Evolutionary conservation across 2,797 vertebrate genomes (phyloP), one percentile per base, ranked within the genome.

Genomic region (Serranus cabrilla): DNA sequence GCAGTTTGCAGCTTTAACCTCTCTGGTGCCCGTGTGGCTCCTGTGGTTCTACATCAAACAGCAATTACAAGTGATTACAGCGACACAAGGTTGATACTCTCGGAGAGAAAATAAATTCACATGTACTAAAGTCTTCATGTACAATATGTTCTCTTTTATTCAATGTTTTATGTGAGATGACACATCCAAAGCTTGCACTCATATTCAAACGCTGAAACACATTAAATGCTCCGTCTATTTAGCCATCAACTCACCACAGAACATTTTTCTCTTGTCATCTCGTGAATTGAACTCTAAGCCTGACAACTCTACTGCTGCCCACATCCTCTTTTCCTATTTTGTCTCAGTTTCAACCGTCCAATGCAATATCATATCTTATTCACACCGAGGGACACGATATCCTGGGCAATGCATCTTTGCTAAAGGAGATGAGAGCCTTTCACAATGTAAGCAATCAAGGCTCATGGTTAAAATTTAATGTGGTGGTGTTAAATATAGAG

Each of bases 401-500:
- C 87, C 71, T 67, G 71, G 62, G 23, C 27, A 25, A 82, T 54
- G 82, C 82, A 66, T 88, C 82, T 88, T 84, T 77, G 61, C 85
- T 71, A 64, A 84, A 79, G 76, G 83, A 90, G 71, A 87, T 73
- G 74, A 91, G 84, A 83, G 78, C 69, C 78, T 78, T 64, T 80
- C 67, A 84, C 81, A 82, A 85, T 78, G 76, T 85, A 89, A 80
- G 87, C 86, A 92, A 93, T 92, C 86, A 90, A 77, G 86, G 75
- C 67, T 60, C 17, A 3, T 11, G 45, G 68, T 93, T 87, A 87
- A 93, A 91, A 72, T 92, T 90, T 83, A 83, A 91, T 87, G 81
- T 23, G 47, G n/a, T 62, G 45, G 47, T 1, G 81, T 90, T 91
- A 92, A 93, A 94, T 89, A 91, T 87, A 89, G 85, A 76, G 79